phyloP scores from a whole-genome alignment of 2,888 invertebrate species.

The Pilophorus perplexus region DNA sequence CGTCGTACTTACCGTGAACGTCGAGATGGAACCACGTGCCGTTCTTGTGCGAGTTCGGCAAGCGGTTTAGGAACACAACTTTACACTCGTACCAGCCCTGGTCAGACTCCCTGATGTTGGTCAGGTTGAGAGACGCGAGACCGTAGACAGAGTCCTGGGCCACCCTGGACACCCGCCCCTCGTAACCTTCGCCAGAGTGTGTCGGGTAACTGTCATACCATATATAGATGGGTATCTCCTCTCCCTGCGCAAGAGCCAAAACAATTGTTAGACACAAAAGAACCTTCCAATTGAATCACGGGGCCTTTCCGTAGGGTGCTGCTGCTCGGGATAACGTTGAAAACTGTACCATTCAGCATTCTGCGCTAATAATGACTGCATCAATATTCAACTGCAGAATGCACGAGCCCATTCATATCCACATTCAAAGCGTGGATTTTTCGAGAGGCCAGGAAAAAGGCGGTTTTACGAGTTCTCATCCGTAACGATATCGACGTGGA shows the following conservation, averaged over 20 bases:
- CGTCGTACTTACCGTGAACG: conserved; percentile 75
- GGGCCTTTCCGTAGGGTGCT: too few species aligned
- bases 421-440: too few species aligned
- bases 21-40: conserved; percentile 98
- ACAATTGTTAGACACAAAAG: too few species aligned
- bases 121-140: conserved; percentile 91
- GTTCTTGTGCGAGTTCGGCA: conserved; percentile 86
- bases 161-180: conserved; percentile 85
- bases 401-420: too few species aligned
- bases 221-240: conserved; percentile 95
- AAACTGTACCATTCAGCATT: too few species aligned
- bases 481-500: conserved; percentile 15
- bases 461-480: too few species aligned
- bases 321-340: too few species aligned
- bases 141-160: conserved; percentile 84
- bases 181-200: conserved; percentile 92
- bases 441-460: too few species aligned
- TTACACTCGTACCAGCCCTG: conserved; percentile 95
- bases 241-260: conserved; percentile 69
- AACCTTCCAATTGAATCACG: too few species aligned
- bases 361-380: too few species aligned
- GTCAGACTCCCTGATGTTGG: conserved; percentile 88
- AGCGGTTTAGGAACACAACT: conserved; percentile 92
- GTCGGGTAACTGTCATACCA: conserved; percentile 98
- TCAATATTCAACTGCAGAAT: too few species aligned